phyloP scores from a whole-genome alignment of 2,113 vertebrate species.

The Onychostruthus taczanowskii region DNA sequence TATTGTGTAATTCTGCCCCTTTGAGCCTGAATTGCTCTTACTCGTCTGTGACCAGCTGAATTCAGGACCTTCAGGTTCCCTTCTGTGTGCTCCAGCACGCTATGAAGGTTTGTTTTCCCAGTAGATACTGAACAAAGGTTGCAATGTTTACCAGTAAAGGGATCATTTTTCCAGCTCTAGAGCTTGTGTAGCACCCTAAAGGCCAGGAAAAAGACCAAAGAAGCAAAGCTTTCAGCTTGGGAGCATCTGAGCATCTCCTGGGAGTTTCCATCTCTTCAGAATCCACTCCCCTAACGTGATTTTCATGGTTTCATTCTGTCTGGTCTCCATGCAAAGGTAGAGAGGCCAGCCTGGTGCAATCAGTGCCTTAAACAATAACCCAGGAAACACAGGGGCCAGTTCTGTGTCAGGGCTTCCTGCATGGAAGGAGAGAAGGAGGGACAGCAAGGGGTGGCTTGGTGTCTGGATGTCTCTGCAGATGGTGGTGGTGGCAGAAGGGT shows the following conservation, averaged over 20 bases:
- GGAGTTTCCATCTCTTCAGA: not conserved
- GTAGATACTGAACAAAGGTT: not conserved
- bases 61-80: not conserved
- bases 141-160: not conserved
- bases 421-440: not conserved
- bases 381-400: not conserved
- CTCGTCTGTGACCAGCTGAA: not conserved
- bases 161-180: not conserved
- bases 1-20: not conserved
- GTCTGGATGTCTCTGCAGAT: not conserved
- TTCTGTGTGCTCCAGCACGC: not conserved
- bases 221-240: not conserved
- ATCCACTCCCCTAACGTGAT: rapidly evolving
- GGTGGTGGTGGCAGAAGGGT: not conserved
- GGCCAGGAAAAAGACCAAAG: not conserved
- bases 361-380: not conserved
- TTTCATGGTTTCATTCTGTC: not conserved
- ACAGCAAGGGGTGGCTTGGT: not conserved
- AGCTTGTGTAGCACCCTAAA: not conserved
- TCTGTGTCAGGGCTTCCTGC: not conserved
- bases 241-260: not conserved
- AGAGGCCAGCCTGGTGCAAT: not conserved
- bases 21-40: constrained; percentile 12
- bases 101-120: not conserved
- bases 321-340: not conserved